Evolutionary conservation across 2,888 invertebrate genomes (phyloP).

Genomic region (Mayetiola destructor): DNA sequence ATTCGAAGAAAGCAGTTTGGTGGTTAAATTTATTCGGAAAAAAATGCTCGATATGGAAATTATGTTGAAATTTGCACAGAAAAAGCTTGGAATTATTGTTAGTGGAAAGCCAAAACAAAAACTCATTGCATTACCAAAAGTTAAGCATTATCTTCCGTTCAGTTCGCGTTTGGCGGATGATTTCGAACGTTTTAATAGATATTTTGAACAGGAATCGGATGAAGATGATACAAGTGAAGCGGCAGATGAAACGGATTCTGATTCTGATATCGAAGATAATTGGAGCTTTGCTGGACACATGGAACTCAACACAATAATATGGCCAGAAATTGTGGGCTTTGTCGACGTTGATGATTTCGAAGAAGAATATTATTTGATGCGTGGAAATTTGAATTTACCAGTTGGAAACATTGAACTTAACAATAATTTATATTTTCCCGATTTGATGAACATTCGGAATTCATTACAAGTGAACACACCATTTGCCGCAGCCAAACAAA

Average conservation of each 20-base stretch:
- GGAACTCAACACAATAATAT: constrained; percentile 41
- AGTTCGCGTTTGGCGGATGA: constrained; percentile 9
- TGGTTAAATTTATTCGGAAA: constrained; percentile 51
- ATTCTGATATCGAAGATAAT: not conserved
- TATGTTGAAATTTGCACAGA: constrained; percentile 51
- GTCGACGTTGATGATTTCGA: constrained; percentile 41
- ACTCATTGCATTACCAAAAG: constrained; percentile 21
- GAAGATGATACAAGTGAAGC: constrained; percentile 25
- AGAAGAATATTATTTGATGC: constrained; percentile 34
- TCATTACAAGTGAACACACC: constrained; percentile 42
- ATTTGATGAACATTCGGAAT: constrained; percentile 40
- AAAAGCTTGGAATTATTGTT: constrained; percentile 38
- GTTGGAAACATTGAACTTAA: constrained; percentile 41
- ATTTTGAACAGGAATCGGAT: constrained; percentile 20
- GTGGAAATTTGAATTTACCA: constrained; percentile 39
- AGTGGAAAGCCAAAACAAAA: constrained; percentile 30
- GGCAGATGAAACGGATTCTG: not conserved
- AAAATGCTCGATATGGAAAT: constrained; percentile 54
- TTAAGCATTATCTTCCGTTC: constrained; percentile 12
- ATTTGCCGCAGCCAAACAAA: constrained; percentile 34
- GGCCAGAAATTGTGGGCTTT: constrained; percentile 42
- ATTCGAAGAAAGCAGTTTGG: constrained; percentile 61
- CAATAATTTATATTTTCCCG: constrained; percentile 41
- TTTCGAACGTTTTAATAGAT: constrained; percentile 20
- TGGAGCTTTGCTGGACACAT: constrained; percentile 39